These are phyloP conservation scores for Himantopus leucocephalus DNA, from an alignment of 2,113 vertebrate species.

Conservation along the genomic window DNA sequence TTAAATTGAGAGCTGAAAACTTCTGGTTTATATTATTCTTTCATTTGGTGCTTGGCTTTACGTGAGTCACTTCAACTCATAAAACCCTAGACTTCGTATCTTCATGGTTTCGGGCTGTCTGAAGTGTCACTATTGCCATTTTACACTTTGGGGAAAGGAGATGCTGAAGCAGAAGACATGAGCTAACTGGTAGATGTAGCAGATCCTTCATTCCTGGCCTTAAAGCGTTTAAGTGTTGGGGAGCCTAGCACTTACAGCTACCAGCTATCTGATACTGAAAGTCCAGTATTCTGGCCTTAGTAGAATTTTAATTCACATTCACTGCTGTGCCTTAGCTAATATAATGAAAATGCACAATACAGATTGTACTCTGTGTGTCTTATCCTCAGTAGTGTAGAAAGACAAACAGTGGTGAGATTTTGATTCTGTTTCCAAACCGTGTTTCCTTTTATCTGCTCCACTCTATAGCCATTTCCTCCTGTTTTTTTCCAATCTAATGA, in stretches of 20 bases:
- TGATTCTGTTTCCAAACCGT: not conserved
- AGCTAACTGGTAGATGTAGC: not conserved
- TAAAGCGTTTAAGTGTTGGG: not conserved
- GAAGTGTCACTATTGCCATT: not conserved
- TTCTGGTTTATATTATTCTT: not conserved
- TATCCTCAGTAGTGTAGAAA: not conserved
- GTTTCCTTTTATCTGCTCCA: not conserved
- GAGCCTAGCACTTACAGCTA: not conserved
- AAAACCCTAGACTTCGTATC: not conserved
- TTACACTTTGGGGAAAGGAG: not conserved
- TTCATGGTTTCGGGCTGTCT: not conserved
- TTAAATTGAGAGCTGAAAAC: not conserved
- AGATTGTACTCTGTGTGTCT: not conserved
- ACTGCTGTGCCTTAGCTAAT: not conserved
- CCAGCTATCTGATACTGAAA: not conserved
- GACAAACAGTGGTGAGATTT: not conserved
- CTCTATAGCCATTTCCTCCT: not conserved
- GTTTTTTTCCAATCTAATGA: not conserved
- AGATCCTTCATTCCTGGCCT: not conserved
- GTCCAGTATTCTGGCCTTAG: not conserved
- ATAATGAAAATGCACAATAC: not conserved
- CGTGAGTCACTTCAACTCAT: not conserved
- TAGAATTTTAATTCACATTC: not conserved
- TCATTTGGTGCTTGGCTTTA: not conserved
- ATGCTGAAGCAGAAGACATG: not conserved